These are phyloP conservation scores for Sphecodes monilicornis DNA, from an alignment of 2,888 invertebrate species.

Conservation along the genomic window DNA sequence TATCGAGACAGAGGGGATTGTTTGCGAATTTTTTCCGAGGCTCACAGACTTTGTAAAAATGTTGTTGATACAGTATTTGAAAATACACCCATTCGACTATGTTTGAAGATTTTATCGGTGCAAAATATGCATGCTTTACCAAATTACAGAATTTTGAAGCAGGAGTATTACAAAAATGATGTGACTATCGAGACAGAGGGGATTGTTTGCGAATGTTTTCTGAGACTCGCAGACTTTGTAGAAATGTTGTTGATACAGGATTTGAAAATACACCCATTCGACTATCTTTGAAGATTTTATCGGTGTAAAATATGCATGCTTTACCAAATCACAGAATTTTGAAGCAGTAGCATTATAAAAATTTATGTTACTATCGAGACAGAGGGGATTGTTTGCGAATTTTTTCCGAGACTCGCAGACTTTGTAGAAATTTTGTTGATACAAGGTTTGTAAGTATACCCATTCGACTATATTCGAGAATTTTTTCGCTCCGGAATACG, in stretches of 20 bases:
- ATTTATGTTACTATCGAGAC: background rate
- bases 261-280: background rate
- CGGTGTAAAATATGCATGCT: background rate
- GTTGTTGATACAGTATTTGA: too few relatives aligned
- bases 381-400: background rate
- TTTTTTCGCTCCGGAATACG: background rate
- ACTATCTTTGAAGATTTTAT: background rate
- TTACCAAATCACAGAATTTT: background rate
- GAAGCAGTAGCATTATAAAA: background rate
- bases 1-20: too few relatives aligned
- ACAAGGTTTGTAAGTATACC: background rate
- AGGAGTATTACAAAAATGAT: background rate
- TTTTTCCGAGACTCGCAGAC: background rate
- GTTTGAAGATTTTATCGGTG: too few relatives aligned
- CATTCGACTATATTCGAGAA: background rate
- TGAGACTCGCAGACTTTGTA: background rate
- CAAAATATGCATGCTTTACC: too few relatives aligned
- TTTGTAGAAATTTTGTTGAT: background rate
- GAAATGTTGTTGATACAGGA: background rate
- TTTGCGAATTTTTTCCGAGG: background rate
- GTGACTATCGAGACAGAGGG: background rate
- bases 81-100: too few relatives aligned
- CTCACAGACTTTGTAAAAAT: background rate
- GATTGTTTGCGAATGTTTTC: background rate
- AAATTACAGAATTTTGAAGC: background rate